These are phyloP conservation scores for Zalophus californianus DNA, from an alignment of 2,797 vertebrate genomes.

Conservation along the genomic window DNA sequence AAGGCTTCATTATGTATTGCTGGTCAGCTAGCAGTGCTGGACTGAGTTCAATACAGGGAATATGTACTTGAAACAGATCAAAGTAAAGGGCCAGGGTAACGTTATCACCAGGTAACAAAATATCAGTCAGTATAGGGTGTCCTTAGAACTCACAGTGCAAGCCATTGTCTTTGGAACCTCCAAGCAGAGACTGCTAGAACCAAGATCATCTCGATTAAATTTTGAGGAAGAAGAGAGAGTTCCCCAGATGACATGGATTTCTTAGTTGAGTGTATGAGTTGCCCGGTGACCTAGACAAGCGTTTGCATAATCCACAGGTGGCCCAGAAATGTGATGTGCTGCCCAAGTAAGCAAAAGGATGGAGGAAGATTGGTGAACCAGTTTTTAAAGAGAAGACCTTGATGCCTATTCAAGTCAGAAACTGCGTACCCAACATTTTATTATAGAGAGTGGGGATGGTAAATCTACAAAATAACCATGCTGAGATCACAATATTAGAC, in stretches of 20 bases:
- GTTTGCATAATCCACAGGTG: background rate
- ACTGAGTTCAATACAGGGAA: background rate
- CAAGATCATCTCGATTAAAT: background rate
- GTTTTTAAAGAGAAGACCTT: background rate
- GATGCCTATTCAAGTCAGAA: background rate
- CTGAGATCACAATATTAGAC: background rate
- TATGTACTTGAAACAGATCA: background rate
- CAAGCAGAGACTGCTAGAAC: background rate
- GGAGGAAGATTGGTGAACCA: background rate
- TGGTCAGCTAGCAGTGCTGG: background rate
- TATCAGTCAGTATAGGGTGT: background rate
- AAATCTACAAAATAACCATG: background rate
- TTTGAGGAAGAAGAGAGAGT: too few species aligned
- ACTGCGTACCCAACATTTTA: background rate
- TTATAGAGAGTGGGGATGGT: background rate
- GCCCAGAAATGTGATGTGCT: background rate
- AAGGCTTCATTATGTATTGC: background rate
- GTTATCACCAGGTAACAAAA: background rate
- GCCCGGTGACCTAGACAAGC: background rate
- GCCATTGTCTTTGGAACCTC: background rate
- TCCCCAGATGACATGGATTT: background rate
- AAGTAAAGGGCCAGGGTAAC: background rate
- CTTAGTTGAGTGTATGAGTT: background rate
- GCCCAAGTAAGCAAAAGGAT: background rate
- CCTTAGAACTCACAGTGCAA: background rate